phyloP scores from a whole-genome alignment of 2,888 invertebrate genomes.

The Pemphredon lugubris region DNA sequence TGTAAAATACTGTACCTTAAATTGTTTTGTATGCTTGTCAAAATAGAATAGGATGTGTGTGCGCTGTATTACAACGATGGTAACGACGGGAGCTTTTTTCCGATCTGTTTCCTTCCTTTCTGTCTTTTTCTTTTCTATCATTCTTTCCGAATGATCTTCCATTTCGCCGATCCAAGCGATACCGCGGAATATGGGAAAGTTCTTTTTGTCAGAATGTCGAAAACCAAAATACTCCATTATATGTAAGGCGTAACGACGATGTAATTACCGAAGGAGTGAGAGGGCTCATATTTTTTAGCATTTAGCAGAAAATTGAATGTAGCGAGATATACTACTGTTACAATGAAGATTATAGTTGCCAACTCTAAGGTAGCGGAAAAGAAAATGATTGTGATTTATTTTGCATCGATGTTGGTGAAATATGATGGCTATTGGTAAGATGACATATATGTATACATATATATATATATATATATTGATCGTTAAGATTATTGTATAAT shows the following conservation, averaged over 20 bases:
- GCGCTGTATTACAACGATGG: constrained; percentile 33
- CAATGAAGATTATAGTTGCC: constrained; percentile 65
- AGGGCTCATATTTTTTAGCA: constrained; percentile 62
- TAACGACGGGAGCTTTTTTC: constrained; percentile 19
- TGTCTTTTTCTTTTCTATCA: no score
- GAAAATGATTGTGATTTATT: constrained; percentile 77
- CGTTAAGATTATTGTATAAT: constrained; percentile 70
- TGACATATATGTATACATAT: constrained; percentile 52
- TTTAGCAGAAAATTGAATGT: constrained; percentile 47
- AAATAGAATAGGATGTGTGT: constrained; percentile 22
- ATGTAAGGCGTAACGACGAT: constrained; percentile 54
- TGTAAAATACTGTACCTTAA: constrained; percentile 45
- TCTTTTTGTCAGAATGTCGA: constrained; percentile 44
- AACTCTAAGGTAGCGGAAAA: constrained; percentile 62
- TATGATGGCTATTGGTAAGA: constrained; percentile 58
- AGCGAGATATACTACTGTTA: constrained; percentile 57
- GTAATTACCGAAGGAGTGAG: constrained; percentile 51
- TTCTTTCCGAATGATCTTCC: constrained; percentile 59
- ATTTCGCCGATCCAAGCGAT: constrained; percentile 17
- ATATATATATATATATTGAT: constrained; percentile 63
- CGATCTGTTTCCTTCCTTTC: constrained; percentile 44
- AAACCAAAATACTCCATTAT: constrained; percentile 71
- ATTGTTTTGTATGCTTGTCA: constrained; percentile 48
- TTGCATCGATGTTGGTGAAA: constrained; percentile 74
- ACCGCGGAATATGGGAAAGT: constrained; percentile 8